These are phyloP conservation scores for Alligator sinensis DNA, from an alignment of 2,113 vertebrate genomes.

Conservation along the genomic window DNA sequence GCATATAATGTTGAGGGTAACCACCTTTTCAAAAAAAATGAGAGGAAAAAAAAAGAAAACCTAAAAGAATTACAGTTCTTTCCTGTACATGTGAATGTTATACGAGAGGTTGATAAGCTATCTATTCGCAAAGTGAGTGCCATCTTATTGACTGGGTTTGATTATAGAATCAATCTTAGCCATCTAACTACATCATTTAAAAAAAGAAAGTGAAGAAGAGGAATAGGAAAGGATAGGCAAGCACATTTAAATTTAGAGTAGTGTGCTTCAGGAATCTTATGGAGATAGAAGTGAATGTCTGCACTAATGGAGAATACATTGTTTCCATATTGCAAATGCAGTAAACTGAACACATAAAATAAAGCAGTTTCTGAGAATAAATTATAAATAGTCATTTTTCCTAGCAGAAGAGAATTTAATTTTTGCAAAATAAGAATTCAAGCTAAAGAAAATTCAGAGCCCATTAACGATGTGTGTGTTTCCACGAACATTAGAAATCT, in stretches of 20 bases:
- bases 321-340: constrained; percentile 17
- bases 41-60: background rate
- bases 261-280: constrained; percentile 32
- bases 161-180: constrained; percentile 54
- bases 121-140: background rate
- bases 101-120: background rate
- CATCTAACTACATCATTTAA: constrained; percentile 52
- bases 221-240: background rate
- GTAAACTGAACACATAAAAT: constrained; percentile 36
- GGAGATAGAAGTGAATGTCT: constrained; percentile 26
- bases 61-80: background rate
- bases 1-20: background rate
- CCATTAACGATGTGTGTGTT: constrained; percentile 20
- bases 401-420: constrained; percentile 52
- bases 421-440: constrained; percentile 63
- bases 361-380: constrained; percentile 50
- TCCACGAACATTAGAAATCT: background rate
- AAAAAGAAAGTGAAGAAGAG: constrained; percentile 50
- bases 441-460: constrained; percentile 30
- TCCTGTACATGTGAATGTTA: background rate
- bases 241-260: constrained; percentile 39
- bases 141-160: constrained; percentile 14
- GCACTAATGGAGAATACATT: constrained; percentile 23
- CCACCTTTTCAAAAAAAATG: background rate
- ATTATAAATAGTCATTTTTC: constrained; percentile 45